Evolutionary conservation across 2,113 vertebrate genomes (phyloP).

Genomic region (Coryphaenoides rupestris): DNA sequence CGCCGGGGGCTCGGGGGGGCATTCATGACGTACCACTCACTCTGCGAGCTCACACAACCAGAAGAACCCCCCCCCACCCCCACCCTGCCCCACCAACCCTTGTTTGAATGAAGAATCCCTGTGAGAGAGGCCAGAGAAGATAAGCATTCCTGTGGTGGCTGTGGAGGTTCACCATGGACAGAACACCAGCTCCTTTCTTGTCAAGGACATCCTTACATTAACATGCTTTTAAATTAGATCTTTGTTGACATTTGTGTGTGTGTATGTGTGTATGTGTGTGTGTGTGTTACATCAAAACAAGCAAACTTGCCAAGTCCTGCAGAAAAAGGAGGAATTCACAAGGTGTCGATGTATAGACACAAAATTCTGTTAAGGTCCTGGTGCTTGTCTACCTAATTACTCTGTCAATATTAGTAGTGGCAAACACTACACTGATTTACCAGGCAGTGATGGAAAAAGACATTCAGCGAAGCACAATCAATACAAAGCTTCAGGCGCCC

Average conservation of each 20-base stretch:
- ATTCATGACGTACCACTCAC: slow-evolving; percentile 38
- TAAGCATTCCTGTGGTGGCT: slow-evolving; percentile 4
- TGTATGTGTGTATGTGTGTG: too few species aligned
- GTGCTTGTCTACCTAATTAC: slow-evolving; percentile 33
- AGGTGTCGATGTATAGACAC: slow-evolving; percentile 35
- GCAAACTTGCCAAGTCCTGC: background rate
- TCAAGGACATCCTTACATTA: too few species aligned
- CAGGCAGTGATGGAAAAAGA: slow-evolving; percentile 28
- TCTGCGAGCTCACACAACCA: slow-evolving; percentile 23
- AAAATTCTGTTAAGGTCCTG: slow-evolving; percentile 33
- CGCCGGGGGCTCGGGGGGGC: slow-evolving; percentile 24
- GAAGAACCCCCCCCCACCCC: background rate
- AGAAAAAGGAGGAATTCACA: slow-evolving; percentile 38
- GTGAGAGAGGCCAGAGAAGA: background rate
- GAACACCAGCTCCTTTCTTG: too few species aligned
- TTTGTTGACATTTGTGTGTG: too few species aligned
- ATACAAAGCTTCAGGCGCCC: slow-evolving; percentile 44
- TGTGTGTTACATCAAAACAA: too few species aligned
- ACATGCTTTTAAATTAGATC: too few species aligned
- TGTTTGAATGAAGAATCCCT: slow-evolving; percentile 4
- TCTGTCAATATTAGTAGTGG: slow-evolving; percentile 41
- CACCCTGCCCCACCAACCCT: too few species aligned
- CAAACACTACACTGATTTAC: slow-evolving; percentile 33
- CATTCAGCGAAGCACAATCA: slow-evolving; percentile 36
- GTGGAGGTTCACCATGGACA: too few species aligned